phyloP scores from a whole-genome alignment of 2,113 vertebrate genomes.

The Pipa parva region DNA sequence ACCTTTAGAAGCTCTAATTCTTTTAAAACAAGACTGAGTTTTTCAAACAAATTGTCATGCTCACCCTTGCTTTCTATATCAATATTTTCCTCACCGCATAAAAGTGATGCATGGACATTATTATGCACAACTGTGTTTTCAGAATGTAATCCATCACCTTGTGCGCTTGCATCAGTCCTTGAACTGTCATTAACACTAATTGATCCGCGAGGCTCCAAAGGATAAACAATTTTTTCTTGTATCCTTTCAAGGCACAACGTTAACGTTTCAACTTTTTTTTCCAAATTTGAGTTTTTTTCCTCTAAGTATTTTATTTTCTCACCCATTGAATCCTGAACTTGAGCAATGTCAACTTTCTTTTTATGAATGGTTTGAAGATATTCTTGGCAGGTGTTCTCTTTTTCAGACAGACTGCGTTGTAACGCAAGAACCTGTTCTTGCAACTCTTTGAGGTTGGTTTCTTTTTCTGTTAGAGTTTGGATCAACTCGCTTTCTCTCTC shows the following conservation, averaged over 20 bases:
- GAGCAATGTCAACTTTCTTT: conserved; percentile 55
- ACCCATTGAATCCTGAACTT: conserved; percentile 51
- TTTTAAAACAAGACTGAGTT: conserved; percentile 58
- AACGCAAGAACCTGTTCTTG: conserved; percentile 46
- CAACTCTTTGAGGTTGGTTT: conserved; percentile 46
- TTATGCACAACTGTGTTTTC: conserved; percentile 67
- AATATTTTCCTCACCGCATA: conserved; percentile 59
- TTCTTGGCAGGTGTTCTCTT: conserved; percentile 54
- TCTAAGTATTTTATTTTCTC: conserved; percentile 53
- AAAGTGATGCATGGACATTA: conserved; percentile 66
- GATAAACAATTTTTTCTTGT: conserved; percentile 48
- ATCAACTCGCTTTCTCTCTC: conserved; percentile 49
- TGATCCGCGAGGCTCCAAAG: conserved; percentile 7
- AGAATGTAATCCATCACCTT: conserved; percentile 50
- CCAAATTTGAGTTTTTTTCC: conserved; percentile 52
- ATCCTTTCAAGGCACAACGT: conserved; percentile 51
- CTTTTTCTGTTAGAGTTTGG: conserved; percentile 48
- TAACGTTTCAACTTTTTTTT: conserved; percentile 55
- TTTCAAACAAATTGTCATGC: conserved; percentile 59
- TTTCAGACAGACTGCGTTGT: conserved; percentile 53
- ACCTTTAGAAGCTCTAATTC: conserved; percentile 49
- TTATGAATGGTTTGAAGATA: conserved; percentile 55
- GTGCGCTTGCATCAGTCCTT: conserved; percentile 12
- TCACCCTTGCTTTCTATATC: conserved; percentile 58
- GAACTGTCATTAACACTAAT: background rate